A percentile compares a stretch with the other conserved stretches of the same genome.
Conservation (phyloP, 1,140 invertebrate genomes). For the Camponotus vicinus region DNA sequence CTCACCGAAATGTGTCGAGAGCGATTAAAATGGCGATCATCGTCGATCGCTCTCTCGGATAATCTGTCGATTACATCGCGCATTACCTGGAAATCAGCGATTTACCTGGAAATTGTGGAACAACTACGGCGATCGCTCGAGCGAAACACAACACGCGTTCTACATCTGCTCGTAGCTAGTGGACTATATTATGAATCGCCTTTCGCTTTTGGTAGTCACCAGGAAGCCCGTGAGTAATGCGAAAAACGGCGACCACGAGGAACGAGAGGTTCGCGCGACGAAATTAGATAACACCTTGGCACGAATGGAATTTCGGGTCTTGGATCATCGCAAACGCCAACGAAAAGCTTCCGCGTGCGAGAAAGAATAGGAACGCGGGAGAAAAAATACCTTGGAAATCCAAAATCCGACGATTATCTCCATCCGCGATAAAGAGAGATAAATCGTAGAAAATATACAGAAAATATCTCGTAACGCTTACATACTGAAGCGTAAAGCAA, state of each 20-base stretch:
- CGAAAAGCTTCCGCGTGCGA: neutral
- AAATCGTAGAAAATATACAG: neutral
- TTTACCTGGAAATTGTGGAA: constrained; percentile 7
- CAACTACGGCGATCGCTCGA: constrained; percentile 63
- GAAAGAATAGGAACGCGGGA: too few relatives aligned
- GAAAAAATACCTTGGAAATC: neutral
- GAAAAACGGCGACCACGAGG: constrained; percentile 40
- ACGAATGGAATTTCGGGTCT: constrained; percentile 62
- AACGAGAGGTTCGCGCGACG: neutral
- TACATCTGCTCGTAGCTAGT: constrained; percentile 41
- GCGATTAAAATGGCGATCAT: constrained; percentile 48
- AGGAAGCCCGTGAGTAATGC: constrained; percentile 59
- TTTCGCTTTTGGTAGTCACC: constrained; percentile 62
- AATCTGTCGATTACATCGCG: constrained; percentile 54
- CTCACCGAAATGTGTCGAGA: neutral
- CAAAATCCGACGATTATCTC: neutral
- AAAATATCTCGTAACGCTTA: neutral
- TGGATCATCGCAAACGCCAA: neutral
- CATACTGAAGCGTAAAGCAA: neutral
- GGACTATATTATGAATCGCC: constrained; percentile 48
- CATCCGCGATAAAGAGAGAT: neutral
- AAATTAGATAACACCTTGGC: constrained; percentile 63
- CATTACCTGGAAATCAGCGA: neutral
- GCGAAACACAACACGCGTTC: constrained; percentile 71
- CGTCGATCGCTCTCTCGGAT: neutral